These are phyloP conservation scores for Leptosomus discolor DNA, from an alignment of 2,113 vertebrate genomes.

Conservation along the genomic window DNA sequence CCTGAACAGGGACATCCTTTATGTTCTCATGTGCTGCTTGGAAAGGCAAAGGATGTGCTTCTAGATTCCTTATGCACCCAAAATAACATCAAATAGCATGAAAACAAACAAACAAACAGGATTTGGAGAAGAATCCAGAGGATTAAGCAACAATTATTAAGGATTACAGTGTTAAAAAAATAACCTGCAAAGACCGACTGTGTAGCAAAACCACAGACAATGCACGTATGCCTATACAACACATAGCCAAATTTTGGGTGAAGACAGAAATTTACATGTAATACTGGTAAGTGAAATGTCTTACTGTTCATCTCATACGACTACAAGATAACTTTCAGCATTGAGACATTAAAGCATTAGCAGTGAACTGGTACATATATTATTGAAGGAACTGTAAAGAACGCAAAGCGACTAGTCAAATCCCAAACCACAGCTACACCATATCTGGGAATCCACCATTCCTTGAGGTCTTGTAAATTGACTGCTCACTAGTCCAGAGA, in stretches of 20 bases:
- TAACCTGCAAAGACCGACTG: neutral
- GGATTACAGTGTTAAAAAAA: neutral
- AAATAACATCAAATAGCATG: neutral
- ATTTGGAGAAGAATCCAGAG: neutral
- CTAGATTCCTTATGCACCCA: neutral
- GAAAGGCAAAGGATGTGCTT: neutral
- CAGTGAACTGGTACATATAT: neutral
- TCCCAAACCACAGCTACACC: neutral
- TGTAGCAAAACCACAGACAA: neutral
- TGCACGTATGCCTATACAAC: neutral
- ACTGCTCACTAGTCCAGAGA: neutral
- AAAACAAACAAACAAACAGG: neutral
- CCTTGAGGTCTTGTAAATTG: neutral
- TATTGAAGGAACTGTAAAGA: neutral
- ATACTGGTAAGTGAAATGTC: neutral
- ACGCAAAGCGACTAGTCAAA: neutral
- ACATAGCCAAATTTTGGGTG: neutral
- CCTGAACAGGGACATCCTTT: constrained; percentile 26
- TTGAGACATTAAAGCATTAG: neutral
- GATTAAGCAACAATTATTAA: neutral
- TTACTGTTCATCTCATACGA: neutral
- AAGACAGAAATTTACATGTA: neutral
- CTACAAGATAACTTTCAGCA: neutral
- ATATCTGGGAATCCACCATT: neutral
- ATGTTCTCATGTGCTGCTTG: neutral